Percentiles rank a stretch among this genome's conserved stretches.
Evolutionary conservation across 2,113 vertebrate species (phyloP).

Genomic region (Accipiter virgatus): DNA sequence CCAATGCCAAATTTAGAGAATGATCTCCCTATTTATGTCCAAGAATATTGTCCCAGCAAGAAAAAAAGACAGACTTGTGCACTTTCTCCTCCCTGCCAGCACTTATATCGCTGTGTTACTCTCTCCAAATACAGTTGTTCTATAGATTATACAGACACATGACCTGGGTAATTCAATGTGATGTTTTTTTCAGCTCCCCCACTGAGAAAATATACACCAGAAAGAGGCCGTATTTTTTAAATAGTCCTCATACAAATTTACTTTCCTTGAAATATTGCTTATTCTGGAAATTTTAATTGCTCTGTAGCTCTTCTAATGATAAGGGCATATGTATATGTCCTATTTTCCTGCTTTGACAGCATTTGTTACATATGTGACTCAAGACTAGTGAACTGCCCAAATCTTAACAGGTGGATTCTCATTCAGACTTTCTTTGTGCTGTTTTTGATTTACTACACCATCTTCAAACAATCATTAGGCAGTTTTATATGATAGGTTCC

Average conservation of each 20-base stretch:
- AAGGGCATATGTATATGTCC: background rate
- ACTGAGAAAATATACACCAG: background rate
- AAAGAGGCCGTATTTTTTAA: background rate
- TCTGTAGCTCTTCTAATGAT: background rate
- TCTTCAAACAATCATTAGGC: background rate
- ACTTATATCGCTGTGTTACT: background rate
- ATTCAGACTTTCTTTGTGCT: background rate
- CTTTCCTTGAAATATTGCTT: background rate
- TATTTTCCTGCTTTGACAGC: background rate
- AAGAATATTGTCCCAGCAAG: background rate
- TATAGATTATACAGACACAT: background rate
- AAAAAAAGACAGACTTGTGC: background rate
- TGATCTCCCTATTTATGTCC: background rate
- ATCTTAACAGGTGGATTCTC: background rate
- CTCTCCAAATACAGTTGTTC: background rate
- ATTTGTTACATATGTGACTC: background rate
- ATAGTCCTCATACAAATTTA: background rate
- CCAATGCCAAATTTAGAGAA: background rate
- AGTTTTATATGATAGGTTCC: background rate
- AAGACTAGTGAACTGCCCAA: background rate
- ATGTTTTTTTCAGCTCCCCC: background rate
- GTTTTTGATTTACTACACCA: background rate
- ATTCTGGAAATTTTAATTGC: background rate
- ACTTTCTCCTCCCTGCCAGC: background rate
- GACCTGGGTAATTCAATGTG: background rate